phyloP scores from a whole-genome alignment of 2,113 vertebrate species.

The Oncorhynchus mykiss region DNA sequence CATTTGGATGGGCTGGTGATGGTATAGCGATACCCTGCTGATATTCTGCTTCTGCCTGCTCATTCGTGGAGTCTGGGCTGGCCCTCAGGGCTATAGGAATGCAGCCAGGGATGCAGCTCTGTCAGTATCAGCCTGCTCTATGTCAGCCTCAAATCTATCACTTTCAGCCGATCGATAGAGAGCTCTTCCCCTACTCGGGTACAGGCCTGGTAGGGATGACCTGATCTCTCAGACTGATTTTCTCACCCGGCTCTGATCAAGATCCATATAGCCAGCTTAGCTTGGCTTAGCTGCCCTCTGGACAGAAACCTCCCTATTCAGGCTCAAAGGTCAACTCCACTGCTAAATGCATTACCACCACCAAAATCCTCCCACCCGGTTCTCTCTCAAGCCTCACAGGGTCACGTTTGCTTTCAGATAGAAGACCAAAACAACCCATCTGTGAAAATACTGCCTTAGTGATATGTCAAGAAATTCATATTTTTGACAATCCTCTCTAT shows the following conservation, averaged over 20 bases:
- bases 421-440: conserved; percentile 4
- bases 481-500: too few species aligned
- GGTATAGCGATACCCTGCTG: conserved; percentile 32
- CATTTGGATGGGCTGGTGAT: conserved; percentile 12
- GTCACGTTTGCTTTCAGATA: conserved; percentile 26
- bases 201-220: conserved; percentile 48
- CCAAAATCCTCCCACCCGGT: conserved; percentile 29
- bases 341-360: conserved; percentile 45
- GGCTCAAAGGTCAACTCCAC: conserved; percentile 49
- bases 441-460: not conserved
- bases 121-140: conserved; percentile 38
- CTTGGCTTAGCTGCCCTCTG: conserved; percentile 58
- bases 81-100: not conserved
- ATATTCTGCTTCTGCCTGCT: too few species aligned
- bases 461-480: too few species aligned
- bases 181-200: conserved; percentile 46
- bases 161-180: conserved; percentile 42
- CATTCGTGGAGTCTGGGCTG: conserved; percentile 17
- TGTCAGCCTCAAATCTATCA: conserved; percentile 53
- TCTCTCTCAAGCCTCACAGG: conserved; percentile 35
- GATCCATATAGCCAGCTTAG: conserved; percentile 63
- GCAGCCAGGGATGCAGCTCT: conserved; percentile 8
- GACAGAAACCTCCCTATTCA: conserved; percentile 47
- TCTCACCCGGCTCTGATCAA: conserved; percentile 40
- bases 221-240: conserved; percentile 59